Evolutionary conservation across 2,888 invertebrate genomes (phyloP).

Genomic region (Ichneumoninae sp.): DNA sequence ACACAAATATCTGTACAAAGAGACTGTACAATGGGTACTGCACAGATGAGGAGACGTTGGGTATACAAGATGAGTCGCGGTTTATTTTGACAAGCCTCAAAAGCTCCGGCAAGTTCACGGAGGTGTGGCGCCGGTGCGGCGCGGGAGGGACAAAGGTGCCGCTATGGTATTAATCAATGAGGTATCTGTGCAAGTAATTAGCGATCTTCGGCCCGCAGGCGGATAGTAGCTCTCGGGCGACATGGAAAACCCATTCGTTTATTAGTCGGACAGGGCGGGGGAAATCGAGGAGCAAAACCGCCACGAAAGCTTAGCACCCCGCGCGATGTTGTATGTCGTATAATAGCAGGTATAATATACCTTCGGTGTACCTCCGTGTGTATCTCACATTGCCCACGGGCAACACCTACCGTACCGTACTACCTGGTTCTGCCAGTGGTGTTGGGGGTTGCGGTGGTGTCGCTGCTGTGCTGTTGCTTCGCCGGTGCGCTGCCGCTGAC

Average conservation of each 20-base stretch:
- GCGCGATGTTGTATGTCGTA: conserved; percentile 22
- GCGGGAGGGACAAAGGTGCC: conserved; percentile 64
- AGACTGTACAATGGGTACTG: conserved; percentile 4
- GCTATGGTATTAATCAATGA: conserved; percentile 69
- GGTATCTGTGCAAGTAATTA: conserved; percentile 68
- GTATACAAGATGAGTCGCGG: conserved; percentile 40
- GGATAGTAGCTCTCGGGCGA: conserved; percentile 57
- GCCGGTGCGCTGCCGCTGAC: conserved; percentile 50
- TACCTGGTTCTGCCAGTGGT: conserved; percentile 40
- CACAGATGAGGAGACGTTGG: neutral
- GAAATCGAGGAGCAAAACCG: conserved; percentile 36
- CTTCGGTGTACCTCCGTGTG: conserved; percentile 30
- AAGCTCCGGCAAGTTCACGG: conserved; percentile 54
- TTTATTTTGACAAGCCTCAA: conserved; percentile 64
- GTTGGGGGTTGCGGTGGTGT: neutral
- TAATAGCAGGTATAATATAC: conserved; percentile 31
- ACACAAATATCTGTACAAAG: conserved; percentile 27
- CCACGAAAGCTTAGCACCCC: conserved; percentile 54
- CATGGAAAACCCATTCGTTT: conserved; percentile 76
- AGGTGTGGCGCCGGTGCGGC: neutral
- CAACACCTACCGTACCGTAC: conserved; percentile 1
- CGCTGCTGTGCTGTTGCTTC: conserved; percentile 3
- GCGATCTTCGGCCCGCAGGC: conserved; percentile 51
- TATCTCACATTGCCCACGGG: conserved; percentile 57
- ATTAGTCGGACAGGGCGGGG: conserved; percentile 65